Percentiles rank a stretch among this genome's conserved stretches.
phyloP scores from a whole-genome alignment of 2,888 invertebrate genomes.

The Hydropsyche betteni region DNA sequence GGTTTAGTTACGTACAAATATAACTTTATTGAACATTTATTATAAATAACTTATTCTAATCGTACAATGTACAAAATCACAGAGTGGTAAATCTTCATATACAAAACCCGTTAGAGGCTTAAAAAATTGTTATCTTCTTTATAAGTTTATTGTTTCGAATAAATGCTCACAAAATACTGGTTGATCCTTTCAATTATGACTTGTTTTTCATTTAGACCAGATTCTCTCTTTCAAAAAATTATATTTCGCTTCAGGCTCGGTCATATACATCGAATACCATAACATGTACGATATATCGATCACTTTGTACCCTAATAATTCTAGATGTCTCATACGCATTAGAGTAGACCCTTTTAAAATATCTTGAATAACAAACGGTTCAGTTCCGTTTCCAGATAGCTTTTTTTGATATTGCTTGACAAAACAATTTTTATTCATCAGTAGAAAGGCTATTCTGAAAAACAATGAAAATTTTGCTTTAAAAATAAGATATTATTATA shows the following conservation, averaged over 20 bases:
- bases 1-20: not conserved
- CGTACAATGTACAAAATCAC: not conserved
- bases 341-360: conserved; percentile 54
- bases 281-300: conserved; percentile 55
- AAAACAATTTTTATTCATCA: conserved; percentile 33
- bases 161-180: not conserved
- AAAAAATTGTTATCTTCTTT: too few species aligned
- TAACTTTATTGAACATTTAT: not conserved
- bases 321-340: conserved; percentile 57
- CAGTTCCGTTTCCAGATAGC: not conserved
- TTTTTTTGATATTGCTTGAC: not conserved
- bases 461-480: conserved; percentile 14
- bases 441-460: conserved; percentile 48
- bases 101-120: too few species aligned
- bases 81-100: too few species aligned
- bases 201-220: not conserved
- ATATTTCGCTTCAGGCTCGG: conserved; percentile 55
- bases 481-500: not conserved
- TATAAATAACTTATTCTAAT: not conserved
- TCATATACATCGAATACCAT: conserved; percentile 59
- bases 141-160: not conserved
- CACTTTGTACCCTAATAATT: conserved; percentile 59
- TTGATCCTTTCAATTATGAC: not conserved
- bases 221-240: conserved; percentile 44
- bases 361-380: conserved; percentile 12